Base-by-base conservation (phyloP, 2,888 invertebrate species). In the Drosophila rellima region DNA sequence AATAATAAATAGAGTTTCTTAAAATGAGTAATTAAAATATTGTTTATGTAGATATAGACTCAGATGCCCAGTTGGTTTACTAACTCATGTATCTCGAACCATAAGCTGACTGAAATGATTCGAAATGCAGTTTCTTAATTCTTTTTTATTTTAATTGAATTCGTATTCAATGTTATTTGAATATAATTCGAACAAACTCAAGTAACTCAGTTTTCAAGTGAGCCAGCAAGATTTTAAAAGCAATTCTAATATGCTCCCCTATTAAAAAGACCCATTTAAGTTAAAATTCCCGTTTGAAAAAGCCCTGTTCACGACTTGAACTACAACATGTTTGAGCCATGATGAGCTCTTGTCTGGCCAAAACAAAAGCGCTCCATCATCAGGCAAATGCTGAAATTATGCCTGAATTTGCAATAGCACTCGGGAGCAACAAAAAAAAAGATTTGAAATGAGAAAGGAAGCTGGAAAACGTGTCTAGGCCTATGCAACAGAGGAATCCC, bases 301-400 rank as follows among this genome's bases (percentile, higher is more conserved):
- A 45, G 40, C 62, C 52, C 61, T 77, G 77, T 74, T 78, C 74
- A 79, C 75, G 75, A 65, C 68, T 72, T 59, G 11, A 67, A 59
- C 59, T 65, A 55, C 61, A 70, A 55, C 39, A 54, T 66, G 61
- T 65, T 71, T 40, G 26, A 26, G n/a, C 59, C 60, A 48, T 50
- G 72, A 64, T 72, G 64, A 62, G 68, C 61, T 65, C 48, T 55
- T 56, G 48, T 42, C 15, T 26, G 23, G 23, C 15, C 50, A 13
- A 10, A 26, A 23, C 40, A 76, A 81, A 83, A 72, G 63, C 61
- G 85, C 82, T 77, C 56, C 61, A 87, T 85, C 85, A 86, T 81
- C 74, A 70, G 54, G 64, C 65, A 85, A 87, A 86, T 85, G 74
- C 73, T 55, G 67, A 81, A 82, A 86, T 86, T 86, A 87, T 87